Conservation (phyloP, 2,113 vertebrate species). For the Hepsetus odoe region DNA sequence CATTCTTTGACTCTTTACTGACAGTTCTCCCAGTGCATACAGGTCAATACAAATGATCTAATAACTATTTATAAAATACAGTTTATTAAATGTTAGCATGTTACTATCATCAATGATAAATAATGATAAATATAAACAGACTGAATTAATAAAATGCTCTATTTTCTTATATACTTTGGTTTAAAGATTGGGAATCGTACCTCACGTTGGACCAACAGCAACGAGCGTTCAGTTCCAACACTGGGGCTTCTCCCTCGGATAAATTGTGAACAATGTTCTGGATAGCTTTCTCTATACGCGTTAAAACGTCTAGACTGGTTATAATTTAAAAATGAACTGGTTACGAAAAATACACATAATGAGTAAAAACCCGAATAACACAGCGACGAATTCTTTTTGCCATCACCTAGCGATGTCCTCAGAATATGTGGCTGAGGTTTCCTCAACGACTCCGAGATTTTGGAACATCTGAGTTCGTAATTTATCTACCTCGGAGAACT, state of each 20-base stretch:
- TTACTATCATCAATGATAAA: no score
- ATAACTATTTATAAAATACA: no score
- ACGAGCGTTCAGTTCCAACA: conserved; percentile 74
- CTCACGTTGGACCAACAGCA: conserved; percentile 79
- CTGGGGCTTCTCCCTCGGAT: conserved; percentile 76
- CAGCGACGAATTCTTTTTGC: background rate
- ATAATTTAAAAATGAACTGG: no score
- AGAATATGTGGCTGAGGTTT: conserved; percentile 3
- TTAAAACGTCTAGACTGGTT: conserved; percentile 81
- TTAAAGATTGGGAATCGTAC: conserved; percentile 58
- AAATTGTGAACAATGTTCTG: conserved; percentile 73
- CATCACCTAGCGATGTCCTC: conserved; percentile 58
- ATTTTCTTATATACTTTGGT: no score
- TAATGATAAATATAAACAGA: no score
- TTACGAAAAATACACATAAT: background rate
- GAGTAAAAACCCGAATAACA: background rate
- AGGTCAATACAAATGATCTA: no score
- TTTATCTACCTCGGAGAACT: conserved; percentile 63
- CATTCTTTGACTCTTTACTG: no score
- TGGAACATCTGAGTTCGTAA: conserved; percentile 52
- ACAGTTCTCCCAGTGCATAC: no score
- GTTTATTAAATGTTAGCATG: no score
- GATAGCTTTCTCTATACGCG: conserved; percentile 84
- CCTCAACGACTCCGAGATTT: background rate
- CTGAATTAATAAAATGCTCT: no score